These are phyloP conservation scores for Myotis lucifugus DNA, from an alignment of 2,113 vertebrate genomes.

Conservation along the genomic window DNA sequence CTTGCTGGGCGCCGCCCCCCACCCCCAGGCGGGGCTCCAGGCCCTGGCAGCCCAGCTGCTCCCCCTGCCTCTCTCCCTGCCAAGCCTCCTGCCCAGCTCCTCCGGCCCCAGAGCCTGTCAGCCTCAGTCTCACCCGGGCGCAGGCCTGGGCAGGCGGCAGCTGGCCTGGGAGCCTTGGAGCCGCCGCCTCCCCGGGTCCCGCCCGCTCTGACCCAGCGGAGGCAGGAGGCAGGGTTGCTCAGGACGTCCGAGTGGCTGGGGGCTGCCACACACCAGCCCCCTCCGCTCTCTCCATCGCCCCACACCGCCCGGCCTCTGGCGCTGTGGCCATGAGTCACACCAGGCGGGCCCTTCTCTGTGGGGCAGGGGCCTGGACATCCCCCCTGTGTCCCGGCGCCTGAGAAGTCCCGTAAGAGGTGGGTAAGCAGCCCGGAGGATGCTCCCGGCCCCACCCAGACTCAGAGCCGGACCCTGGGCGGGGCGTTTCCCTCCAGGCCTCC, in stretches of 20 bases:
- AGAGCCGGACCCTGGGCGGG: no score
- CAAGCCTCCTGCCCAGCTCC: conserved; percentile 29
- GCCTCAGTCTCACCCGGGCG: conserved; percentile 28
- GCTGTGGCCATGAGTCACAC: background rate
- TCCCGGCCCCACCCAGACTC: no score
- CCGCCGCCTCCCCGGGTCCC: background rate
- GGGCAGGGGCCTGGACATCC: background rate
- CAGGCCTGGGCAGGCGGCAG: background rate
- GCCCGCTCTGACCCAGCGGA: background rate
- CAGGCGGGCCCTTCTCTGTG: accelerated
- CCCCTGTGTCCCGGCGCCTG: accelerated
- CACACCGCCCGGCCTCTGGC: background rate
- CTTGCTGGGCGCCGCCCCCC: background rate
- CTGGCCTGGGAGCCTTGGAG: background rate
- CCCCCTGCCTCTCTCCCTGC: background rate
- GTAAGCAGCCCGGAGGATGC: no score
- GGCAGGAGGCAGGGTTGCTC: background rate
- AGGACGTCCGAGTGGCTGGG: background rate
- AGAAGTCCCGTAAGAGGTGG: no score
- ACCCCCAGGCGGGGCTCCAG: background rate
- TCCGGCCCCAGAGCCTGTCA: conserved; percentile 39
- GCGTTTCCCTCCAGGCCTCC: no score
- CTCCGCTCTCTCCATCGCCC: background rate
- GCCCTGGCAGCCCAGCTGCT: conserved; percentile 46
- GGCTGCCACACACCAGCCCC: background rate